These are phyloP conservation scores for Stichopus chloronotus DNA, from an alignment of 35 echinoderm and acorn worm species.

Conservation along the genomic window DNA sequence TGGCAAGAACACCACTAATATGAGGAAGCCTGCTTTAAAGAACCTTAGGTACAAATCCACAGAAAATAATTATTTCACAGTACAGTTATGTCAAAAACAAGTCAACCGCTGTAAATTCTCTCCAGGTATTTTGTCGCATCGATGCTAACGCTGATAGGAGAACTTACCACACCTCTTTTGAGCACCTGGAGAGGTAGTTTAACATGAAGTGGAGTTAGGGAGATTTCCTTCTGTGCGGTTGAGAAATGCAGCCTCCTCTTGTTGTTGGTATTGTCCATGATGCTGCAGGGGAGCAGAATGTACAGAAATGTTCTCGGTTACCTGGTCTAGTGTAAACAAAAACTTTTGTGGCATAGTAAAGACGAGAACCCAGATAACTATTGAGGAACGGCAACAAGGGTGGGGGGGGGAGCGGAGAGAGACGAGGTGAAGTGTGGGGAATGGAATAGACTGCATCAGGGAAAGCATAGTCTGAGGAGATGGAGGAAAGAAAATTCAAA, in stretches of 20 bases:
- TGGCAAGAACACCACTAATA: too few species aligned
- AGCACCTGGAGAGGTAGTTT: slow-evolving; percentile 89
- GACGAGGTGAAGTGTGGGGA: too few species aligned
- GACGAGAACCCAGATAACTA: neutral
- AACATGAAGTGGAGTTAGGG: slow-evolving; percentile 91
- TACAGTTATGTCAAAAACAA: too few species aligned
- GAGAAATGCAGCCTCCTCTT: slow-evolving; percentile 90
- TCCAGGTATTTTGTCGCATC: too few species aligned
- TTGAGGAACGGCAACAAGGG: neutral
- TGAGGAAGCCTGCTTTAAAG: too few species aligned
- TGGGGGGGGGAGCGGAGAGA: neutral
- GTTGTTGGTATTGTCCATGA: slow-evolving; percentile 95
- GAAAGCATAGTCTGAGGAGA: neutral
- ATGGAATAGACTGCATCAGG: neutral
- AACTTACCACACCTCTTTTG: slow-evolving; percentile 80
- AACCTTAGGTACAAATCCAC: too few species aligned
- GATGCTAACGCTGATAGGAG: neutral
- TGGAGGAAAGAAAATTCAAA: neutral
- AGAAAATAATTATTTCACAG: too few species aligned
- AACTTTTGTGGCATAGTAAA: neutral
- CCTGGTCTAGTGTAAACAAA: neutral
- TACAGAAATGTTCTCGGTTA: neutral
- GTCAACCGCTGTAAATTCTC: too few species aligned
- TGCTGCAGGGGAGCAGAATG: slow-evolving; percentile 52
- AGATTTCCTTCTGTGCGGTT: slow-evolving; percentile 94